These are phyloP conservation scores for Pentamera pediparva DNA, from an alignment of 53 echinoderm and acorn worm genomes.

Conservation along the genomic window DNA sequence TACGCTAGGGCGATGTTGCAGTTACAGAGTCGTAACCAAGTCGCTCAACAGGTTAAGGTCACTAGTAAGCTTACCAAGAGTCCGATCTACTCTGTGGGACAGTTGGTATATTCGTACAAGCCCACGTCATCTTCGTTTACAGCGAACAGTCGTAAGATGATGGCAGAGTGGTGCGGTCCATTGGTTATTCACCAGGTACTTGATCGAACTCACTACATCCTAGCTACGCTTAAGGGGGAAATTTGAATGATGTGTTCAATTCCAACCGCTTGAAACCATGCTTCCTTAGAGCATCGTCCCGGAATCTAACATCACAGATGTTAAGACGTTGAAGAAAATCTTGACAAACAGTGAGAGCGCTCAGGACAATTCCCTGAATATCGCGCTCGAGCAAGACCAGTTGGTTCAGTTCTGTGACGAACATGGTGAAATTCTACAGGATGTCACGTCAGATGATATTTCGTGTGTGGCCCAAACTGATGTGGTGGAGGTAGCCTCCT, in stretches of 20 bases:
- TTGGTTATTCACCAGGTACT: slow-evolving; percentile 29
- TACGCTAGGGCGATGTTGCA: no score
- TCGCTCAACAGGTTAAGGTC: slow-evolving; percentile 11
- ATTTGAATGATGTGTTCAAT: slow-evolving; percentile 35
- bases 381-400: no score
- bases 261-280: slow-evolving; percentile 32
- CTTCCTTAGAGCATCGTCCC: slow-evolving; percentile 22
- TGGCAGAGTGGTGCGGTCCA: slow-evolving; percentile 32
- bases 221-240: slow-evolving; percentile 30
- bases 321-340: neutral
- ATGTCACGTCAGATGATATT: no score
- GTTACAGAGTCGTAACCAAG: slow-evolving; percentile 13
- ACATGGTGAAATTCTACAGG: no score
- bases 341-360: slow-evolving; percentile 3
- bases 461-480: no score
- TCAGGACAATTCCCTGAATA: no score
- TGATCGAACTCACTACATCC: slow-evolving; percentile 34
- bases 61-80: neutral
- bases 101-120: slow-evolving; percentile 29
- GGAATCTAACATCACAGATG: slow-evolving; percentile 18
- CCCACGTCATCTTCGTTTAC: slow-evolving; percentile 17
- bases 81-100: slow-evolving; percentile 21
- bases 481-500: no score
- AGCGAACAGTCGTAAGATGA: slow-evolving; percentile 17
- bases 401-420: no score